These are phyloP conservation scores for Coenonympha glycerion DNA, from an alignment of 2,888 invertebrate genomes.

Conservation along the genomic window DNA sequence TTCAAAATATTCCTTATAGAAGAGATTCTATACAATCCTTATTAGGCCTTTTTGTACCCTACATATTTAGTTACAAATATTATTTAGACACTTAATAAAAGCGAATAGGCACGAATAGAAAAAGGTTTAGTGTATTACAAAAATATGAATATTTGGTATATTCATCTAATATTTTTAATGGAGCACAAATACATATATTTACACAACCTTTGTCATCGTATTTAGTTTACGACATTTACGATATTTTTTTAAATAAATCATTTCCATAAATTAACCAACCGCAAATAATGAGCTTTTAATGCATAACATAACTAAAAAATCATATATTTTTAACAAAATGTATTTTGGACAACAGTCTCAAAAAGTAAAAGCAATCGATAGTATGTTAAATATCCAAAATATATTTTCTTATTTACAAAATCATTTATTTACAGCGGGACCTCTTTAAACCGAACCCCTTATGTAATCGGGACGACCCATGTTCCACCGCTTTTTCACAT, in stretches of 20 bases:
- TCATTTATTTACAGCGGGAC: constrained; percentile 32
- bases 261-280: not conserved
- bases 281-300: constrained; percentile 24
- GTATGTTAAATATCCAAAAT: constrained; percentile 60
- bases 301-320: constrained; percentile 19
- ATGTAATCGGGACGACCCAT: too few species aligned
- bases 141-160: not conserved
- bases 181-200: not conserved
- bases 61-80: too few species aligned
- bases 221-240: too few species aligned
- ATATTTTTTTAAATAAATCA: too few species aligned
- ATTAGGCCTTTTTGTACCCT: too few species aligned
- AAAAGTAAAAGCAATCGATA: constrained; percentile 60
- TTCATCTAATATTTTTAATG: not conserved
- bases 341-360: constrained; percentile 71
- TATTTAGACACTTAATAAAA: too few species aligned
- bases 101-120: too few species aligned
- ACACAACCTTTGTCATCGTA: not conserved
- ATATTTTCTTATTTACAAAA: constrained; percentile 60
- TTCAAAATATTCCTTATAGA: too few species aligned
- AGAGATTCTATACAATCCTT: too few species aligned
- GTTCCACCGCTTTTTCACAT: too few species aligned
- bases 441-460: too few species aligned
- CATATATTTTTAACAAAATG: constrained; percentile 35
- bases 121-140: too few species aligned